Evolutionary conservation across 2,888 invertebrate genomes (phyloP).

Genomic region (Limnephilus lunatus): DNA sequence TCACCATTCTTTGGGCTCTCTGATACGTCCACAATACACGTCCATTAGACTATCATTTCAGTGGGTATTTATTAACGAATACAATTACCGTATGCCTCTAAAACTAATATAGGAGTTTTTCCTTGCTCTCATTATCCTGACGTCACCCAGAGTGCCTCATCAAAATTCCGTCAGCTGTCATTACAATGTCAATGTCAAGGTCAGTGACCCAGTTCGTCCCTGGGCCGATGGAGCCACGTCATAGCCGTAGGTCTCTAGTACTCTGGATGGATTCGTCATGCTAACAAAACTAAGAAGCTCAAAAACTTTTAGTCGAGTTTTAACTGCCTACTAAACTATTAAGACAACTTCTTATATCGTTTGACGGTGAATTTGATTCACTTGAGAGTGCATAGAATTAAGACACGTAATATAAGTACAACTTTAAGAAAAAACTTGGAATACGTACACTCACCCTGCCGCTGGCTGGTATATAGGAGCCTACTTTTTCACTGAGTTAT

Average conservation of each 20-base stretch:
- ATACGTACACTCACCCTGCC: no score
- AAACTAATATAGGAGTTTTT: background rate
- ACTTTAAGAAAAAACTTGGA: no score
- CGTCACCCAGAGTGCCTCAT: background rate
- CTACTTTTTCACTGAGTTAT: no score
- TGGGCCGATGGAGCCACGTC: background rate
- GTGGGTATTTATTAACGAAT: background rate
- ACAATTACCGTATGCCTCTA: background rate
- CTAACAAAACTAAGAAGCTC: background rate
- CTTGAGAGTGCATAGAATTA: no score
- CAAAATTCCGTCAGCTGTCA: slow-evolving; percentile 5
- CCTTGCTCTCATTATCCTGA: background rate
- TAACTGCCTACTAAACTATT: background rate
- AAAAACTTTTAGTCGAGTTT: background rate
- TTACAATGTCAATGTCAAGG: slow-evolving; percentile 38
- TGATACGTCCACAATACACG: no score
- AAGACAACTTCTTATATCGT: background rate
- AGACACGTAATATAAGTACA: no score
- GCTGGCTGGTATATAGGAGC: no score
- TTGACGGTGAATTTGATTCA: no score
- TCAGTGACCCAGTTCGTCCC: slow-evolving; percentile 9
- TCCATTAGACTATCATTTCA: no score
- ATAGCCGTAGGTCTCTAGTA: background rate
- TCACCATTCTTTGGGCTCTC: no score
- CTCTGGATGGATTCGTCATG: background rate